Evolutionary conservation across 2,888 invertebrate genomes (phyloP).

Genomic region (Didymodactylos carnosus): DNA sequence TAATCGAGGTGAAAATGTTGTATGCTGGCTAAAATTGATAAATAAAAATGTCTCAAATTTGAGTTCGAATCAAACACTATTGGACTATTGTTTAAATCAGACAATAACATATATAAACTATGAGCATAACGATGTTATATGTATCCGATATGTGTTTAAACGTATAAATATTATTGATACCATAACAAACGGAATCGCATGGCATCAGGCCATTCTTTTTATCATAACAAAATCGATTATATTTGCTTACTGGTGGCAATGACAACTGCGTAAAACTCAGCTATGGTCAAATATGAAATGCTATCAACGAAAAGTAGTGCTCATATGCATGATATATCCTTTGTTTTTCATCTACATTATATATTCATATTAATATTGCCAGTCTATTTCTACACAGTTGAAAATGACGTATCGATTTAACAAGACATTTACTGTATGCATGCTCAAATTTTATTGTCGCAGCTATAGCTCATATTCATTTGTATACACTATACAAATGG

Average conservation of each 20-base stretch:
- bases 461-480: background rate
- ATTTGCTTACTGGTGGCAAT: background rate
- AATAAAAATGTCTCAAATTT: background rate
- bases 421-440: background rate
- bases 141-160: background rate
- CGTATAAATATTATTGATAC: background rate
- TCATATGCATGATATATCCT: background rate
- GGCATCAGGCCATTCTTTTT: background rate
- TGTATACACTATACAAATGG: background rate
- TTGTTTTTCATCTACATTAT: background rate
- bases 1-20: too few relatives aligned
- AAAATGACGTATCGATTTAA: background rate
- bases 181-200: background rate
- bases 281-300: background rate
- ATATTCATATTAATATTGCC: background rate
- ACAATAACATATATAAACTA: background rate
- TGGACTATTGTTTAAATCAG: background rate
- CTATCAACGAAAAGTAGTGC: background rate
- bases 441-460: background rate
- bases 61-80: background rate
- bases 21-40: background rate
- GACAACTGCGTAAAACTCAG: background rate
- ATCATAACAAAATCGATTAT: background rate
- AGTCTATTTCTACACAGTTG: background rate
- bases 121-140: background rate